phyloP scores from a whole-genome alignment of 2,113 vertebrate species.

The Megaptera novaeangliae region DNA sequence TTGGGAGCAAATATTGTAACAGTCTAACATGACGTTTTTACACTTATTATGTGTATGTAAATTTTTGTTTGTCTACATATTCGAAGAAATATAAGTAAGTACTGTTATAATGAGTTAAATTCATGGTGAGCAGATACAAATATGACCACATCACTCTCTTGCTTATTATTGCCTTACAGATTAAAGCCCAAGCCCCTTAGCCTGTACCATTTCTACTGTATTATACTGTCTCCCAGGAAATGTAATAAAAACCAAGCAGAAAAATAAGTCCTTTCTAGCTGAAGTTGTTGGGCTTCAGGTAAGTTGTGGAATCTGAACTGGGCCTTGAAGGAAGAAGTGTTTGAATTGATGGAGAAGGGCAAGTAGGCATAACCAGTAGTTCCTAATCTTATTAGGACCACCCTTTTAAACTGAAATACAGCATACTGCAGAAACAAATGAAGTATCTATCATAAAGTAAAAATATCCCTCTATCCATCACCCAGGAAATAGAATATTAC shows the following conservation, averaged over 20 bases:
- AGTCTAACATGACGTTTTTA: not conserved
- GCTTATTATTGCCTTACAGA: not conserved
- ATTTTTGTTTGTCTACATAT: not conserved
- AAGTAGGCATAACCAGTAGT: not conserved
- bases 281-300: not conserved
- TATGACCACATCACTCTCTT: not conserved
- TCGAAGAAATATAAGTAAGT: not conserved
- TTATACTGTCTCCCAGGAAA: not conserved
- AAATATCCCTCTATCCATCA: not conserved
- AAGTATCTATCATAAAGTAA: not conserved
- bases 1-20: not conserved
- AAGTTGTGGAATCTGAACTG: not conserved
- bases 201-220: not conserved
- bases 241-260: not conserved
- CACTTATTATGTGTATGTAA: not conserved
- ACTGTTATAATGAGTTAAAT: not conserved
- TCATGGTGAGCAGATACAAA: not conserved
- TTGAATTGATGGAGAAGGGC: not conserved
- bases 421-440: not conserved
- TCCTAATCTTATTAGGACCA: not conserved
- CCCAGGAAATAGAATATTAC: not conserved
- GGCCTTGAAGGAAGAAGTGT: not conserved
- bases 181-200: not conserved
- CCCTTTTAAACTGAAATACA: not conserved
- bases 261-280: not conserved